Percentiles rank a stretch among this genome's conserved stretches.
These are phyloP conservation scores for Rhyacophila brunnea DNA, from an alignment of 1,140 invertebrate genomes.

Conservation along the genomic window DNA sequence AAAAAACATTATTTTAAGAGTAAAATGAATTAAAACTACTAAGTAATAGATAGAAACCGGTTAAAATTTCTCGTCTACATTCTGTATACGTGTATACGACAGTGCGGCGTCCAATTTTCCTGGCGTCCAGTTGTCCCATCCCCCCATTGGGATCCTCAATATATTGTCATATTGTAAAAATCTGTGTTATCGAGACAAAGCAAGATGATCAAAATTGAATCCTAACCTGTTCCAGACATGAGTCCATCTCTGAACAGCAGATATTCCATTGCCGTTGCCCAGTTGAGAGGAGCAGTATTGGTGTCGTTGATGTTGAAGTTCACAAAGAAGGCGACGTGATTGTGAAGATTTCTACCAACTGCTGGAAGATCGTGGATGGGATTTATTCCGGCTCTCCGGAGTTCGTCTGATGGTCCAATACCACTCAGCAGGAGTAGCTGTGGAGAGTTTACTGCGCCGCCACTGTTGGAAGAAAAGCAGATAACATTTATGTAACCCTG, in stretches of 20 bases:
- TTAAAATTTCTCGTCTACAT: no score
- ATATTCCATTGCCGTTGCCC: slow-evolving; percentile 86
- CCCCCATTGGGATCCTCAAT: no score
- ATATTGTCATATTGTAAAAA: no score
- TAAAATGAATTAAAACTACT: no score
- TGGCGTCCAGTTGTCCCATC: no score
- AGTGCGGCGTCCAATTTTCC: no score
- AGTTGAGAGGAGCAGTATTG: slow-evolving; percentile 76
- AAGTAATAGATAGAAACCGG: no score
- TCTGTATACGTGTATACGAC: no score
- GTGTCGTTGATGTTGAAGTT: slow-evolving; percentile 81
- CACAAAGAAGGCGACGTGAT: slow-evolving; percentile 78
- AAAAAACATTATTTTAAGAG: no score
- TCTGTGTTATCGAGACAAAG: no score
- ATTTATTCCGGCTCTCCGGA: slow-evolving; percentile 60
- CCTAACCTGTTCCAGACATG: slow-evolving; percentile 76
- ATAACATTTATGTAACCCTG: no score
- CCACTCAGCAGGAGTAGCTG: slow-evolving; percentile 83
- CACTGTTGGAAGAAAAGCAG: slow-evolving; percentile 43
- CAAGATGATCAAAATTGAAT: background rate
- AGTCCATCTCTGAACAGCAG: slow-evolving; percentile 78
- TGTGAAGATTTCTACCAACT: slow-evolving; percentile 86
- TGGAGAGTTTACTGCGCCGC: slow-evolving; percentile 75
- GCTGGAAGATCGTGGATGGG: slow-evolving; percentile 74
- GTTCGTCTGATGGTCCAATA: slow-evolving; percentile 73